Conservation (phyloP, 2,888 invertebrate species). For the Himalopsyche kuldschensis region DNA sequence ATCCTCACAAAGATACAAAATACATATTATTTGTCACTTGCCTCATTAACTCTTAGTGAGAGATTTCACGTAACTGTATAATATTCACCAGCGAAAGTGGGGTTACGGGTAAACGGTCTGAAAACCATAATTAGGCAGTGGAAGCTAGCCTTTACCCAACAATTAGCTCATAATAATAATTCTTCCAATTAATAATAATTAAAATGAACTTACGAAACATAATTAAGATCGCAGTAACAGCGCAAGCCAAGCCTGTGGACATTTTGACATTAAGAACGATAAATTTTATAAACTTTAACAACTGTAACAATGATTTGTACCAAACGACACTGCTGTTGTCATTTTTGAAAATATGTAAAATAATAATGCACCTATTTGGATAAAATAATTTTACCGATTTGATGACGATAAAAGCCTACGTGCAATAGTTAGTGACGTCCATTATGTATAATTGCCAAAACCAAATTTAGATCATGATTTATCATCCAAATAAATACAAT, state of each 20-base stretch:
- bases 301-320: background rate
- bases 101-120: too few relatives aligned
- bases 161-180: too few relatives aligned
- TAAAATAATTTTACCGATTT: background rate
- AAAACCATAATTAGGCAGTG: too few relatives aligned
- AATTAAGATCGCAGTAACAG: background rate
- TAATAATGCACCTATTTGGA: background rate
- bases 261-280: background rate
- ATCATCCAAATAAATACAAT: too few relatives aligned
- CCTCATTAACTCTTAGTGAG: too few relatives aligned
- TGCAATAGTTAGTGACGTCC: background rate
- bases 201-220: background rate
- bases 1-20: too few relatives aligned
- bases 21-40: too few relatives aligned
- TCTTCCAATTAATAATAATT: background rate
- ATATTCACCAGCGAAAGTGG: too few relatives aligned
- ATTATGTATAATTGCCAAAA: background rate
- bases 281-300: background rate
- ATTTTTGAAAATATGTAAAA: background rate
- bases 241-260: background rate
- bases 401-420: background rate
- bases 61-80: too few relatives aligned
- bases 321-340: background rate
- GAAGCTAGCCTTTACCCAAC: too few relatives aligned
- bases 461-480: too few relatives aligned